Evolutionary conservation across 1,140 invertebrate genomes (phyloP).

Genomic region (Drosophila ercepeae): DNA sequence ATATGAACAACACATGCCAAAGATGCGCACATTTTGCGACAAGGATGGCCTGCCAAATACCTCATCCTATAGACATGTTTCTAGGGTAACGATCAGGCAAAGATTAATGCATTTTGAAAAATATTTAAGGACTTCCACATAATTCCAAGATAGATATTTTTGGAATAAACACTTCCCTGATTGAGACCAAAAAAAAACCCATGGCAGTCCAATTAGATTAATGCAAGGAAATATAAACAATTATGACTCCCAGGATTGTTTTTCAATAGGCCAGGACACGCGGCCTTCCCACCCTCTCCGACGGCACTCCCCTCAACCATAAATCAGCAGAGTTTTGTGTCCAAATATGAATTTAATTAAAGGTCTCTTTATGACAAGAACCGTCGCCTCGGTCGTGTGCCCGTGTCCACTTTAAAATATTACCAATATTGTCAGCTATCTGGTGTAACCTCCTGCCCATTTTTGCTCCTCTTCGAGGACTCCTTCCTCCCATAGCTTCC

Average conservation of each 20-base stretch:
- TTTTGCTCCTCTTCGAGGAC: neutral
- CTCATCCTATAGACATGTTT: neutral
- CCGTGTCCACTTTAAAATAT: constrained; percentile 73
- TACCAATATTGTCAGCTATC: constrained; percentile 74
- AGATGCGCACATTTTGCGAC: constrained; percentile 27
- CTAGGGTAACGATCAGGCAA: constrained; percentile 5
- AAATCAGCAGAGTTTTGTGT: constrained; percentile 61
- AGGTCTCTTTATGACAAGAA: constrained; percentile 73
- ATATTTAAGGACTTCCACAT: neutral
- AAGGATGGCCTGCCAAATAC: constrained; percentile 3
- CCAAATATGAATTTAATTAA: constrained; percentile 81
- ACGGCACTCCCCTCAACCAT: constrained; percentile 24
- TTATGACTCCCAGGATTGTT: constrained; percentile 49
- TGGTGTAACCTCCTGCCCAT: constrained; percentile 52
- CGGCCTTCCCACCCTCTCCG: constrained; percentile 1
- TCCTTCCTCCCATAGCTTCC: constrained; percentile 18
- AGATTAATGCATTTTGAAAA: constrained; percentile 10
- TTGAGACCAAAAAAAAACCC: no score
- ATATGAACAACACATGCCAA: constrained; percentile 51
- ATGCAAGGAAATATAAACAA: constrained; percentile 44
- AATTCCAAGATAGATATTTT: neutral
- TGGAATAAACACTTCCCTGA: neutral
- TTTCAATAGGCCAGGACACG: constrained; percentile 41
- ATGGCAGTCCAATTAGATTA: constrained; percentile 44
- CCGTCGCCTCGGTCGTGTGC: constrained; percentile 59